These are phyloP conservation scores for Palaemon carinicauda DNA, from an alignment of 1,140 invertebrate genomes.

Conservation along the genomic window DNA sequence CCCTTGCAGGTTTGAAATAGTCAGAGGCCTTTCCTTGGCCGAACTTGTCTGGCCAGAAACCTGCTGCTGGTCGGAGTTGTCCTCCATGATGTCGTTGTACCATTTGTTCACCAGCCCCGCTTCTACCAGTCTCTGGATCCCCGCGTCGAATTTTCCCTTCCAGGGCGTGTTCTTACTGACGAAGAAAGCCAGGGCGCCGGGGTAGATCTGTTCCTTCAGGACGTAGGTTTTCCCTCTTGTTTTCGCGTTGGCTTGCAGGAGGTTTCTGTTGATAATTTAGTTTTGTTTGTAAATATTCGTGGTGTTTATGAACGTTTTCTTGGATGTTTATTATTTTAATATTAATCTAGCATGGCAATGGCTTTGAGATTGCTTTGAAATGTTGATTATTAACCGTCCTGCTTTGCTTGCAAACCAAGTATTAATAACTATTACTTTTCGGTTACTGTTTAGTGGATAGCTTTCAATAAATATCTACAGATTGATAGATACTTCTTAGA, in stretches of 20 bases:
- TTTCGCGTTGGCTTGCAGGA: neutral
- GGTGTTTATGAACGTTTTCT: neutral
- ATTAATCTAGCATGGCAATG: no score
- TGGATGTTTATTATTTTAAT: no score
- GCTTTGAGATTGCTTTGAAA: no score
- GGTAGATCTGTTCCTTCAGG: constrained; percentile 10
- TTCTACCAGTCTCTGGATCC: constrained; percentile 2
- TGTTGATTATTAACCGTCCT: no score
- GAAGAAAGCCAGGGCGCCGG: constrained; percentile 15
- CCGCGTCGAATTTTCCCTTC: neutral
- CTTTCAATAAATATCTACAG: no score
- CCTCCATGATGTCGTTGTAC: constrained; percentile 16
- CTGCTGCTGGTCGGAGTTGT: neutral
- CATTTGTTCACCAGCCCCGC: constrained; percentile 21
- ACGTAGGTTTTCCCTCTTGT: neutral
- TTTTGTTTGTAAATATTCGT: neutral
- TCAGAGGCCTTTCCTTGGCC: neutral
- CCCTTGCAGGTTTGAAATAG: neutral
- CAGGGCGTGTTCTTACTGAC: constrained; percentile 7
- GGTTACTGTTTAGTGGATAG: no score
- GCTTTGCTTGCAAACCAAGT: no score
- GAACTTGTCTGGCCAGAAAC: neutral
- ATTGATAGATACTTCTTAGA: no score
- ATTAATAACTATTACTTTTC: no score
- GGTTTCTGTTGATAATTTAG: neutral